These are phyloP conservation scores for Oreochromis grahami DNA, from an alignment of 2,797 vertebrate genomes.

Conservation along the genomic window DNA sequence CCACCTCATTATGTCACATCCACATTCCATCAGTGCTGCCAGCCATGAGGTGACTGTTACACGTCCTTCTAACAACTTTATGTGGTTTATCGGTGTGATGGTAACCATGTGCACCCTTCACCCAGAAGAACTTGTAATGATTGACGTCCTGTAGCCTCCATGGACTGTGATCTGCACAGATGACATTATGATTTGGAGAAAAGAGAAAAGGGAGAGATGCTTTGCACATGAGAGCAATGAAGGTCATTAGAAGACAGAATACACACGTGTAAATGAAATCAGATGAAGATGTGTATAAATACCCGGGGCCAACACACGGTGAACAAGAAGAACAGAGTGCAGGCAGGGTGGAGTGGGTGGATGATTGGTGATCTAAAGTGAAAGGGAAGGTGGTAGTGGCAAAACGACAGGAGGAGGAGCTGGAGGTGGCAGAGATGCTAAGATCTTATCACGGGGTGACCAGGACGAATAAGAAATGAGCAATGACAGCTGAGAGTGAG, in stretches of 20 bases:
- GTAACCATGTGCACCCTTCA: neutral
- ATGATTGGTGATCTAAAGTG: rapidly evolving
- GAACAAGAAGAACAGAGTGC: neutral
- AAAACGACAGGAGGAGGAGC: neutral
- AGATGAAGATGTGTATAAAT: neutral
- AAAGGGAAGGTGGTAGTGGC: neutral
- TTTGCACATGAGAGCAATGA: neutral
- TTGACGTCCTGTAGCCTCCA: neutral
- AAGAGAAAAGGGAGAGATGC: neutral
- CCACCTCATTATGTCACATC: neutral
- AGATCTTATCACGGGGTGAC: rapidly evolving
- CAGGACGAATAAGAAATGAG: neutral
- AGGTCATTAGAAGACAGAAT: neutral
- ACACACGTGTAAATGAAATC: neutral
- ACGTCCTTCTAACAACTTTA: neutral
- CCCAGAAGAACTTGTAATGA: neutral
- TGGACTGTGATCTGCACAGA: rapidly evolving
- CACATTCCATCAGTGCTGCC: neutral
- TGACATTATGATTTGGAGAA: neutral
- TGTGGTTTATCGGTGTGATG: rapidly evolving
- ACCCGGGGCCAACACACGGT: neutral
- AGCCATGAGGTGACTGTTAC: neutral
- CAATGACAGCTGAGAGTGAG: neutral
- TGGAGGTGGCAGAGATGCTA: neutral
- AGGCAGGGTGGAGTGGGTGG: neutral